phyloP scores from a whole-genome alignment of 2,797 vertebrate species.

The Parauchenoglanis punctatus region DNA sequence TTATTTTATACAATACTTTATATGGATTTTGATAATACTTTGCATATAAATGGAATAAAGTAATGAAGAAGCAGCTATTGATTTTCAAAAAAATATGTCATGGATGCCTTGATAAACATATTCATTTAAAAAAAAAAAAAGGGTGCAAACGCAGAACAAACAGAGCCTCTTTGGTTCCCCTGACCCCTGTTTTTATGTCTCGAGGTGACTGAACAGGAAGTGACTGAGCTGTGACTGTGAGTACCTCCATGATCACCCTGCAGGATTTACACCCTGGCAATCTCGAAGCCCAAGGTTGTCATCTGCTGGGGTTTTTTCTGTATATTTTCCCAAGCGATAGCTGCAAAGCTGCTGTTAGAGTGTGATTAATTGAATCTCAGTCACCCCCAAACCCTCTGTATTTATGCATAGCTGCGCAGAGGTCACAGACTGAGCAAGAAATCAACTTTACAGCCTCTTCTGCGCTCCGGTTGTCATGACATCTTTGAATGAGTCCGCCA shows the following conservation, averaged over 20 bases:
- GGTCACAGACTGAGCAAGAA: slow-evolving; percentile 58
- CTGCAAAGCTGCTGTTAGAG: slow-evolving; percentile 56
- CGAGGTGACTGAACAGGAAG: background rate
- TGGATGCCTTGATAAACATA: background rate
- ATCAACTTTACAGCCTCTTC: slow-evolving; percentile 60
- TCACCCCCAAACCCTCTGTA: slow-evolving; percentile 46
- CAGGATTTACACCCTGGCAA: slow-evolving; percentile 57
- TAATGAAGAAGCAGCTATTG: background rate
- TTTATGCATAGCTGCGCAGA: slow-evolving; percentile 55
- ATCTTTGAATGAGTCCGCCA: slow-evolving; percentile 45
- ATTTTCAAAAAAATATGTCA: too few relatives aligned
- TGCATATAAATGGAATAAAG: background rate
- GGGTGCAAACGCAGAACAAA: slow-evolving; percentile 67
- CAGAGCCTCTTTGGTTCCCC: slow-evolving; percentile 4
- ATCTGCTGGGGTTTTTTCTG: slow-evolving; percentile 54
- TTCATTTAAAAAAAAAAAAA: background rate
- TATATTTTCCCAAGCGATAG: slow-evolving; percentile 60
- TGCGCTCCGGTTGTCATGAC: slow-evolving; percentile 42
- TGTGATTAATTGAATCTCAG: slow-evolving; percentile 58
- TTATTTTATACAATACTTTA: background rate
- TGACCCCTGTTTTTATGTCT: background rate
- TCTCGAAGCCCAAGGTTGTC: slow-evolving; percentile 60
- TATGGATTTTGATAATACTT: background rate
- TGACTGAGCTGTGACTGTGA: slow-evolving; percentile 22
- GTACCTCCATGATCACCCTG: slow-evolving; percentile 10